phyloP scores from a whole-genome alignment of 2,888 invertebrate genomes.

The Tricholauxania praeusta region DNA sequence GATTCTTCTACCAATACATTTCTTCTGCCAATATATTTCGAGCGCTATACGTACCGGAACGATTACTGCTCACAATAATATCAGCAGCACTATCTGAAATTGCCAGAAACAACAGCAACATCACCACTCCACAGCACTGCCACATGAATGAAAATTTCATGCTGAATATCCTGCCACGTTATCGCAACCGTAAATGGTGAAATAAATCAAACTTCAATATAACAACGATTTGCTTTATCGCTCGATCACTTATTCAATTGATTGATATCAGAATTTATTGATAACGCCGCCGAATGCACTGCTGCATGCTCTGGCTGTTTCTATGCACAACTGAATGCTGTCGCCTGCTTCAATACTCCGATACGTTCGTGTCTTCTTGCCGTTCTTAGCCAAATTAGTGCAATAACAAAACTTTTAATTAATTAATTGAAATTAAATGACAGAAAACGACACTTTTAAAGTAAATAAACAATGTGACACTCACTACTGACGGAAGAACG shows the following conservation, averaged over 20 bases:
- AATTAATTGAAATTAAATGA: background rate
- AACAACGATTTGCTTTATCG: too few relatives aligned
- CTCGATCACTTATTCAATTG: too few relatives aligned
- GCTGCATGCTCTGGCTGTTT: too few relatives aligned
- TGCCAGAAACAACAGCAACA: background rate
- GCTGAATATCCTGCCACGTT: background rate
- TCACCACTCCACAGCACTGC: background rate
- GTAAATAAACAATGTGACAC: background rate
- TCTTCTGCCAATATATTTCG: too few relatives aligned
- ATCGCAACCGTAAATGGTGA: too few relatives aligned
- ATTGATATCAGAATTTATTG: too few relatives aligned
- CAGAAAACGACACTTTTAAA: background rate
- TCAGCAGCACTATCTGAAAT: background rate
- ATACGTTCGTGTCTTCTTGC: background rate
- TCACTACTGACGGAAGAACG: too few relatives aligned
- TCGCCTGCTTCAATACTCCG: too few relatives aligned
- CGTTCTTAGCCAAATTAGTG: background rate
- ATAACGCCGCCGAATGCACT: too few relatives aligned
- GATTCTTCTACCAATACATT: too few relatives aligned
- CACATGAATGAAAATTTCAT: conserved; percentile 15
- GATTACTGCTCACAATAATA: background rate
- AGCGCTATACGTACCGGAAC: conserved; percentile 21
- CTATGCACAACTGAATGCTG: too few relatives aligned
- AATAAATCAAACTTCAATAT: too few relatives aligned
- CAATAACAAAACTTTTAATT: conserved; percentile 1